Evolutionary conservation across 2,888 invertebrate genomes (phyloP).

Genomic region (Helleia helle): DNA sequence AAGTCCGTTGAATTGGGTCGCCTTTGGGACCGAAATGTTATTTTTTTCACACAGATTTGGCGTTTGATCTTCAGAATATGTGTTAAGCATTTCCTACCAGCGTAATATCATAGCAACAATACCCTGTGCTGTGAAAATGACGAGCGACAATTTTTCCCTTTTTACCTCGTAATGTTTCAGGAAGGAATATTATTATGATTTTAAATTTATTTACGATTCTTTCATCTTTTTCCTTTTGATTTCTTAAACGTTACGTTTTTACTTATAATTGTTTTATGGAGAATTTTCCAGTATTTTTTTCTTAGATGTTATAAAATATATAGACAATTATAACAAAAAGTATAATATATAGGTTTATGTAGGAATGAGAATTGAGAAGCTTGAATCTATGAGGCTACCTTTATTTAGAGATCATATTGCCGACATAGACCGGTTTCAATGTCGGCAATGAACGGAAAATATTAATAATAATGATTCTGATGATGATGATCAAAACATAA

Average conservation of each 20-base stretch:
- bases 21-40: slow-evolving; percentile 71
- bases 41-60: slow-evolving; percentile 73
- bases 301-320: no score
- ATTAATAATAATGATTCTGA: no score
- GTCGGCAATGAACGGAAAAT: no score
- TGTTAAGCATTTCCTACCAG: slow-evolving; percentile 66
- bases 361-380: no score
- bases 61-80: slow-evolving; percentile 67
- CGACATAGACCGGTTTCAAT: no score
- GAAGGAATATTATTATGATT: slow-evolving; percentile 5
- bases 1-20: slow-evolving; percentile 72
- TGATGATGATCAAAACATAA: no score
- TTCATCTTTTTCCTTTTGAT: slow-evolving; percentile 2
- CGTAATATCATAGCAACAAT: slow-evolving; percentile 44
- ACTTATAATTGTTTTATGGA: slow-evolving; percentile 1
- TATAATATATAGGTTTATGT: no score
- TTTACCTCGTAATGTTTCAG: background rate
- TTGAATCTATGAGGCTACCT: no score
- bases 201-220: slow-evolving; percentile 8
- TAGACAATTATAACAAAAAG: no score
- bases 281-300: no score
- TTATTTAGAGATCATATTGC: no score
- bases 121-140: slow-evolving; percentile 61
- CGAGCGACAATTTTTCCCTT: slow-evolving; percentile 42
- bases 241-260: background rate